Base-by-base conservation (phyloP, 2,113 vertebrate species). In the Leptobrachium ailaonicum region DNA sequence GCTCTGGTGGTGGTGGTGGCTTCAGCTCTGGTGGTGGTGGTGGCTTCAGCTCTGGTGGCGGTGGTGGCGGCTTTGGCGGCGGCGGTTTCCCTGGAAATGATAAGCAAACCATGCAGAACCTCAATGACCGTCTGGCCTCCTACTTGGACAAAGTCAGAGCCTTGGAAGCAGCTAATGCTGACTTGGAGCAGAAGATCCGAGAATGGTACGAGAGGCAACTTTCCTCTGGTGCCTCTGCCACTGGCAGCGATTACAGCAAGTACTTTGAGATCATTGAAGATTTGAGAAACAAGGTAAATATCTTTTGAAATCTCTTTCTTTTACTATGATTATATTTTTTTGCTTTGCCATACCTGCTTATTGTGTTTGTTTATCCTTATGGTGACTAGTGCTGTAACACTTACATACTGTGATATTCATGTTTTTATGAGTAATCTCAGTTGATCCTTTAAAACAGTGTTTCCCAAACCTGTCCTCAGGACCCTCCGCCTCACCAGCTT, bases 181-280 rank as follows among this genome's bases (percentile, higher is more conserved):
- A 66, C 0, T 86, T 92, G 42, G 92, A 93, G 47, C 58, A 84
- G 1, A 70, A 90, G 3, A 93, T 93, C 84, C 95, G 91, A 2
- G 94, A 97, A 81, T 92, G 90, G 89, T 92, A 90, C 14, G 83
- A 92, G 78, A 83, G 86, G 62, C 91, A 90, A 78, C 84, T 89
- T 6, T 66, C 64, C 32, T 77, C 85, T 73, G 71, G 87, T 0
- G 91, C 88, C 6, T 11, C 10, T 41, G 66, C 32, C 6, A 67
- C 66, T 41, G 66, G 9, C 0, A 86, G 73, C 0, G 85, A 92
- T 85, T 92, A 92, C 86, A 90, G 88, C 82, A 85, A 89, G 77
- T 92, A 88, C 2, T 92, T 91, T 0, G 68, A 0, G 40, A 75
- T 84, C 75, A 88, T 92, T 0, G 90, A 90, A 85, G 90, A 91